Evolutionary conservation across 2,113 vertebrate species (phyloP).

Genomic region (Seriola aureovittata): DNA sequence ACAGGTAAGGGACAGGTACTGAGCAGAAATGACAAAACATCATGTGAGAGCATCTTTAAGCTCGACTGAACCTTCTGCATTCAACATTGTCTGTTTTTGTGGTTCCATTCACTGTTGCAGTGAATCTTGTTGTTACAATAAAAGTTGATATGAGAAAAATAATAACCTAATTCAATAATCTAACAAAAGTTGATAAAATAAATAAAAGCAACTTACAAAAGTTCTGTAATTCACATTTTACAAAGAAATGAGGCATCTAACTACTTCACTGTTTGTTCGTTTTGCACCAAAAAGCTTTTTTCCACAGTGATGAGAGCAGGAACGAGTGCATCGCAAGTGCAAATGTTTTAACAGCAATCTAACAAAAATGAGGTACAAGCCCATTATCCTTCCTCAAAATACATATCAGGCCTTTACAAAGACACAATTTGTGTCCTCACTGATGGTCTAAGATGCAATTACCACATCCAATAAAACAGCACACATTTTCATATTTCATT

Average conservation of each 20-base stretch:
- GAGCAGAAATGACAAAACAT: background rate
- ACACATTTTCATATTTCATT: conserved; percentile 65
- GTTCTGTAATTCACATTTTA: background rate
- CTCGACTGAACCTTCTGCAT: background rate
- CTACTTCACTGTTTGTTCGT: conserved; percentile 26
- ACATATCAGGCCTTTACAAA: conserved; percentile 46
- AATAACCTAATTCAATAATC: background rate
- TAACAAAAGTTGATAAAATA: background rate
- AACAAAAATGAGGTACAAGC: conserved; percentile 54
- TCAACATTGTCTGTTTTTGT: background rate
- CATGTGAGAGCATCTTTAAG: background rate
- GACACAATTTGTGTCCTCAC: conserved; percentile 56
- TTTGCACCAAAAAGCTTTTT: conserved; percentile 23
- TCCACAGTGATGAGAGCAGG: conserved; percentile 15
- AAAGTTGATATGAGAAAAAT: background rate
- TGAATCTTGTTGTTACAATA: background rate
- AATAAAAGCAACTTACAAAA: background rate
- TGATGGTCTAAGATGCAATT: conserved; percentile 60
- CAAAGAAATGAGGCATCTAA: background rate
- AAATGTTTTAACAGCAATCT: conserved; percentile 51
- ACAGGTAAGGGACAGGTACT: background rate
- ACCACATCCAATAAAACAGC: conserved; percentile 60
- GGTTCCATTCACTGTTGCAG: background rate
- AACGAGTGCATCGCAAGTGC: conserved; percentile 26
- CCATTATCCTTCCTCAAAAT: conserved; percentile 68